phyloP scores from a whole-genome alignment of 2,797 vertebrate species.

The Ctenochaetus hawaiiensis region DNA sequence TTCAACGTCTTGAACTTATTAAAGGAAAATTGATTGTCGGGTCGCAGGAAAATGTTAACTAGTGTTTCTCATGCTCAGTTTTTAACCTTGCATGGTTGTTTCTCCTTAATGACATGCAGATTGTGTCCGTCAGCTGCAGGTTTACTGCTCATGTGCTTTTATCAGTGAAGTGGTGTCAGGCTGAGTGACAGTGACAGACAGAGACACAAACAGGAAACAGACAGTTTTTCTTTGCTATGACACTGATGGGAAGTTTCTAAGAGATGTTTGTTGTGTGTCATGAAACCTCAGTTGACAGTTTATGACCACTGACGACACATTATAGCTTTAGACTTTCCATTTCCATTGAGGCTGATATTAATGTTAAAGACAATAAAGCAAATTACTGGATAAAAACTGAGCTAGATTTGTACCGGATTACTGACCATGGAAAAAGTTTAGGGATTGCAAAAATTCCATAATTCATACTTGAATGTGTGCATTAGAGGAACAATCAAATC shows the following conservation, averaged over 20 bases:
- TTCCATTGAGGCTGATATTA: too few species aligned
- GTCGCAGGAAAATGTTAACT: not conserved
- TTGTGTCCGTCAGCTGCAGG: too few species aligned
- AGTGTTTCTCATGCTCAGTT: not conserved
- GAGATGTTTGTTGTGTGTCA: constrained; percentile 18
- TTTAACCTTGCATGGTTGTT: not conserved
- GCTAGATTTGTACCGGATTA: too few species aligned
- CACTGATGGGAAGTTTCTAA: constrained; percentile 1
- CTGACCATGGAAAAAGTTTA: too few species aligned
- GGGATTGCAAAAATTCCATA: too few species aligned
- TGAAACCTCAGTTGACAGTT: constrained; percentile 1
- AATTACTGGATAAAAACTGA: too few species aligned
- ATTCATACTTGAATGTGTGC: too few species aligned
- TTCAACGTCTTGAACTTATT: not conserved
- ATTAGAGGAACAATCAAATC: too few species aligned
- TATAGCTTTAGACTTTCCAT: too few species aligned
- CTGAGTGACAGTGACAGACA: constrained; percentile 29
- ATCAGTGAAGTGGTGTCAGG: not conserved
- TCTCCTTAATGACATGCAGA: not conserved
- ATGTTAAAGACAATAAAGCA: too few species aligned
- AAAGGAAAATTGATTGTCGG: not conserved
- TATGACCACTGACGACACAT: not conserved
- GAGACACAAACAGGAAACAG: constrained; percentile 24
- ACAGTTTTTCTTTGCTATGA: constrained; percentile 1
- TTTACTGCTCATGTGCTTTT: too few species aligned